These are phyloP conservation scores for Trilocha varians DNA, from an alignment of 2,888 invertebrate species.

Conservation along the genomic window DNA sequence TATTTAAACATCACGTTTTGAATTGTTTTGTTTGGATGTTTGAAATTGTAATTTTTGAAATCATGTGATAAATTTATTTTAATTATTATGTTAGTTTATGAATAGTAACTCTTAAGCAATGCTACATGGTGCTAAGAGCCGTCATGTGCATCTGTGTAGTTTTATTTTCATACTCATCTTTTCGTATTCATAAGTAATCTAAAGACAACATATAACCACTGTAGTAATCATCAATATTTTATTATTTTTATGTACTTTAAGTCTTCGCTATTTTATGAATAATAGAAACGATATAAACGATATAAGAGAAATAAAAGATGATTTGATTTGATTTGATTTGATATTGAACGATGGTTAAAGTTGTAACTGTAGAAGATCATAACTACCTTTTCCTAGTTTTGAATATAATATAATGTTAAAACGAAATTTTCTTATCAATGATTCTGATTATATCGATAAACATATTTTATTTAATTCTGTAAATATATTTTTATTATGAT, in stretches of 20 bases:
- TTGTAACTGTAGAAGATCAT: too few species aligned
- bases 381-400: too few species aligned
- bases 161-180: not conserved
- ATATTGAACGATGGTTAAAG: too few species aligned
- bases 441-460: conserved; percentile 47
- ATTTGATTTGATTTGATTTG: too few species aligned
- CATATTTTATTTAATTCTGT: conserved; percentile 44
- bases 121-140: not conserved
- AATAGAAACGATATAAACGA: too few species aligned
- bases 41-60: not conserved
- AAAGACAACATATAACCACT: not conserved
- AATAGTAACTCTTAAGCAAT: not conserved
- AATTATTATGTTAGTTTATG: not conserved
- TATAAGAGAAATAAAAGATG: too few species aligned
- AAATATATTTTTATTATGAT: conserved; percentile 60
- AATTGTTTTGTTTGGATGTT: not conserved
- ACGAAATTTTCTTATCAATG: not conserved
- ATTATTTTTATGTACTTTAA: not conserved
- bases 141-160: not conserved
- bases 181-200: not conserved
- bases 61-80: not conserved
- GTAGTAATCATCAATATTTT: conserved; percentile 1
- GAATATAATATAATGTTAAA: not conserved
- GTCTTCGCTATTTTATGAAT: not conserved
- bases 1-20: conserved; percentile 1